These are phyloP conservation scores for Alauda arvensis DNA, from an alignment of 2,797 vertebrate genomes.

Conservation along the genomic window DNA sequence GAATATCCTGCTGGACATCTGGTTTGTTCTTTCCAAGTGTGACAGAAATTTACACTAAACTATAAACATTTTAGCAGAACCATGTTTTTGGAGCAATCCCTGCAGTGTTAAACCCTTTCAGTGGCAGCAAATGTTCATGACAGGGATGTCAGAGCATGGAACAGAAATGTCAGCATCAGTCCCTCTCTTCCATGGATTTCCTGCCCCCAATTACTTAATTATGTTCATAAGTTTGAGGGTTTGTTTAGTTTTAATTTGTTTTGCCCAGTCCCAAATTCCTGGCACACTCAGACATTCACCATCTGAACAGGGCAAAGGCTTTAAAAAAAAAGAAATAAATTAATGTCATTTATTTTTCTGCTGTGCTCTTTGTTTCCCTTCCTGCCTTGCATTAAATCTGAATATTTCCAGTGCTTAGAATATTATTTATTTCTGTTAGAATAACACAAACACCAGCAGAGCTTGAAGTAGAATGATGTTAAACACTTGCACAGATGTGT, in stretches of 20 bases:
- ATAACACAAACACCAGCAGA: background rate
- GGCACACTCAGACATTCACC: background rate
- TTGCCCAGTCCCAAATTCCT: background rate
- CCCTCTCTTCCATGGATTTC: background rate
- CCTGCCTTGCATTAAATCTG: background rate
- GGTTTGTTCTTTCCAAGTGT: background rate
- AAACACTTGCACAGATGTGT: constrained; percentile 27
- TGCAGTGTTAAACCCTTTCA: background rate
- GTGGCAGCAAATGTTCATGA: background rate
- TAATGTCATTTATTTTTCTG: background rate
- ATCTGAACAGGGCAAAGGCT: background rate
- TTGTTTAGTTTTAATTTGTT: background rate
- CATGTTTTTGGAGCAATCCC: background rate
- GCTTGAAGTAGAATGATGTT: constrained; percentile 23
- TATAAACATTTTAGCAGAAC: background rate
- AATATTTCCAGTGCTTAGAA: background rate
- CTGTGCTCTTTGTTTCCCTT: background rate
- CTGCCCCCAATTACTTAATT: background rate
- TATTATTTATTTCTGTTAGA: constrained; percentile 13
- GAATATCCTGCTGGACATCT: background rate
- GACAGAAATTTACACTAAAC: background rate
- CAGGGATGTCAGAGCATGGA: background rate
- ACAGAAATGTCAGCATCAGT: background rate
- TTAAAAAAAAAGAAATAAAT: background rate
- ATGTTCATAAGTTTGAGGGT: background rate